Base-by-base conservation (phyloP, 1,140 invertebrate genomes). In the Pseudomyrmex concolor region DNA sequence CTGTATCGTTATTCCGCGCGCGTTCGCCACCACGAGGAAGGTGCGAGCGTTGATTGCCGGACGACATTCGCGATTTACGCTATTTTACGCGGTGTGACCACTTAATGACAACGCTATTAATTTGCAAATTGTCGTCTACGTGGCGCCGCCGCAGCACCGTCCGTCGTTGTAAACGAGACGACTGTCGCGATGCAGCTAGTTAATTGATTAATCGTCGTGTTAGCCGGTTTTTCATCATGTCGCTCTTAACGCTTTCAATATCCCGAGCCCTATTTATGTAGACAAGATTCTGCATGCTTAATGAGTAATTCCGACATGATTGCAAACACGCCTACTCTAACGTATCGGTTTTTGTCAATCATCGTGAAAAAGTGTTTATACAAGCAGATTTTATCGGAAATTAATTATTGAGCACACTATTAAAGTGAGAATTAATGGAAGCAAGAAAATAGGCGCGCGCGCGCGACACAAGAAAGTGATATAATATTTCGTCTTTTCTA, bases 51-150 rank as follows among this genome's bases (percentile, higher is more conserved):
- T 87, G 73, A 87, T 84, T 60, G 55, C 51, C 81, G 60, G 51
- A 60, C 62, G 50, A 86, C 62, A 68, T 70, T 70, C 72, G 63
- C 66, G 68, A 84, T 72, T 85, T 82, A 72, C 59, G 45, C 54
- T 25, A 34, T 70, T 70, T 70, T 17, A 59, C 62, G 10, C 22
- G 17, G 60, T n/a, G 54, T 62, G 71, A 84, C 15, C 78, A 57
- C 34, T 86, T 86, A 74, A 87, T 73, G 60, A 83, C 51, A 50
- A 10, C 64, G 57, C 55, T 81, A 82, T 85, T 83, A 85, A 82
- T 72, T 77, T 64, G 77, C 71, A 76, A 72, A 85, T 73, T 57
- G 67, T 78, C 57, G 48, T 72, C 71, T 63, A 64, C 7, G 48
- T 10, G 19, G 55, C 64, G 57, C 19, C 9, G 22, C 12, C 7